A percentile compares a stretch with the other conserved stretches of the same genome.
phyloP scores from a whole-genome alignment of 2,797 vertebrate genomes.

The Acridotheres tristis region DNA sequence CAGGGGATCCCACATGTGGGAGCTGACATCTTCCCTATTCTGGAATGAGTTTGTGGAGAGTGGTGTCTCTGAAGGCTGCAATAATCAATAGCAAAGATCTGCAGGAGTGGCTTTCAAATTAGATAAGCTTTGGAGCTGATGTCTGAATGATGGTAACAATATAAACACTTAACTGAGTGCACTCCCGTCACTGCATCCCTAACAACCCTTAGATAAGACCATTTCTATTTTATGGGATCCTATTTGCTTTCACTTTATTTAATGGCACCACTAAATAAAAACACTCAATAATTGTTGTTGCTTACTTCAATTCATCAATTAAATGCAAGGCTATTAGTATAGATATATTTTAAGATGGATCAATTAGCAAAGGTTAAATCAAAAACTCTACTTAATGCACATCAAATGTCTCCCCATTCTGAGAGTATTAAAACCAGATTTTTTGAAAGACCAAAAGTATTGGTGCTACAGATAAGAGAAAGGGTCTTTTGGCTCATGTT shows the following conservation, averaged over 20 bases:
- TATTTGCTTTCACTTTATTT: slow-evolving; percentile 31
- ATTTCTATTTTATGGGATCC: slow-evolving; percentile 28
- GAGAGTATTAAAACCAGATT: not conserved
- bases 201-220: not conserved
- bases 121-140: slow-evolving; percentile 2
- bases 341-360: slow-evolving; percentile 1
- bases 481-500: not conserved
- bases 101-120: slow-evolving; percentile 26
- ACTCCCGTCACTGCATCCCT: slow-evolving; percentile 20
- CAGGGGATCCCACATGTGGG: not conserved
- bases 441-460: not conserved
- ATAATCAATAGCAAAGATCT: slow-evolving; percentile 11
- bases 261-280: not conserved
- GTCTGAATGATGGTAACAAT: slow-evolving; percentile 20
- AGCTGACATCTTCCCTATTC: not conserved
- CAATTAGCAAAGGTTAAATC: slow-evolving; percentile 32
- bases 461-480: not conserved
- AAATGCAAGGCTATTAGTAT: not conserved
- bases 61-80: not conserved
- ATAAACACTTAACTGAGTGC: slow-evolving; percentile 28
- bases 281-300: not conserved
- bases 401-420: not conserved
- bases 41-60: not conserved
- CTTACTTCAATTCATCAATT: slow-evolving; percentile 19
- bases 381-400: not conserved